Evolutionary conservation across 2,888 invertebrate species (phyloP), one percentile per base, ranked within the genome.

Genomic region (Augiades crinisus): DNA sequence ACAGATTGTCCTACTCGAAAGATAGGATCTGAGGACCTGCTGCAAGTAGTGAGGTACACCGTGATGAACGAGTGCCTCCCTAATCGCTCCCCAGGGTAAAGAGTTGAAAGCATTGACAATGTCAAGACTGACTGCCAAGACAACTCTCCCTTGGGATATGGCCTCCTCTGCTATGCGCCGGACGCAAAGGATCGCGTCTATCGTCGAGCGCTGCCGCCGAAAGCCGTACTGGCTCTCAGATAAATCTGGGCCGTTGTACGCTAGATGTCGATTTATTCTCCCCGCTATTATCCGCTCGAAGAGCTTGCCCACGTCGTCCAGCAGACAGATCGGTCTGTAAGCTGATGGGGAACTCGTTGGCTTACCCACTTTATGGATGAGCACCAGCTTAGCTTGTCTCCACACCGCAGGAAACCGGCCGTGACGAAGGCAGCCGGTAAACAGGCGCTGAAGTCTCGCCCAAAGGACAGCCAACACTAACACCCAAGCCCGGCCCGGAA

Each of bases 11-110:
- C 54, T 37, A 1, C 46, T 37, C 1, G 8, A 21, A 3, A 61
- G 38, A 40, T 61, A 61, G 1, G 17, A 14, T 2, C 13, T 41
- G 0, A 61, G 10, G 0, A 62, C 16, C 0, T 38, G 38, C 5
- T 49, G 17, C n/a, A n/a, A n/a, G n/a, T n/a, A n/a, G n/a, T n/a
- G n/a, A n/a, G n/a, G n/a, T n/a, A n/a, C n/a, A n/a, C n/a, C n/a
- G n/a, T n/a, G n/a, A n/a, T n/a, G n/a, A n/a, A n/a, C n/a, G n/a
- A n/a, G n/a, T n/a, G n/a, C n/a, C n/a, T n/a, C n/a, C n/a, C n/a
- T n/a, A n/a, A n/a, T n/a, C n/a, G n/a, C n/a, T n/a, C n/a, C n/a
- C n/a, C n/a, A n/a, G n/a, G n/a, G n/a, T n/a, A n/a, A n/a, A n/a
- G n/a, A n/a, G n/a, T n/a, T n/a, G n/a, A n/a, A n/a, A n/a, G n/a